Evolutionary conservation across 37 sponge, comb jelly and placozoan genomes (phyloP).

Genomic region (Eunapius fragilis): DNA sequence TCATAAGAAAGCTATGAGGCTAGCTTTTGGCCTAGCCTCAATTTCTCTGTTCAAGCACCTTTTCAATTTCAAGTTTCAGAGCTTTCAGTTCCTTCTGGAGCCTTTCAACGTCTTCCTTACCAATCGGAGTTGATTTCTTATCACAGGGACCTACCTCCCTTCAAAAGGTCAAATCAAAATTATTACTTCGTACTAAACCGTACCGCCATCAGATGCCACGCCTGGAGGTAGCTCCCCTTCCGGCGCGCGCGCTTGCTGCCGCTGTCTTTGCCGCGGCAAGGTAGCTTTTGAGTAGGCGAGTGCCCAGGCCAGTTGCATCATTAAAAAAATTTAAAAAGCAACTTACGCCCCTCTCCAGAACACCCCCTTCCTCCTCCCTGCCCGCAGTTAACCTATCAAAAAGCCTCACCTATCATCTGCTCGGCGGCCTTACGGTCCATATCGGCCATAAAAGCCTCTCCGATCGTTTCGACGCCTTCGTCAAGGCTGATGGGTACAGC

Average conservation of each 20-base stretch:
- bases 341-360: too few relatives aligned
- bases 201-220: too few relatives aligned
- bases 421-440: background rate
- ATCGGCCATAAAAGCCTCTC: constrained; percentile 26
- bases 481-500: constrained; percentile 13
- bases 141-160: background rate
- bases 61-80: background rate
- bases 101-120: background rate
- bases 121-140: background rate
- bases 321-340: too few relatives aligned
- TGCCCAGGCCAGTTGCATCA: too few relatives aligned
- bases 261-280: background rate
- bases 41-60: background rate
- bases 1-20: background rate
- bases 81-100: background rate
- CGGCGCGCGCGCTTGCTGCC: background rate
- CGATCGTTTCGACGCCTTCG: constrained; percentile 41
- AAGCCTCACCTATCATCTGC: background rate
- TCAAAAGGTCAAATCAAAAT: background rate
- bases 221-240: background rate
- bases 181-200: too few relatives aligned
- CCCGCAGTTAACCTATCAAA: background rate
- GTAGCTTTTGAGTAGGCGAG: background rate
- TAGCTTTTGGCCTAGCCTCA: background rate
- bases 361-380: too few relatives aligned